Percentiles rank a stretch among this genome's conserved stretches.
Conservation (phyloP, 92 coral and sea anemone genomes). For the Phymanthus crucifer region DNA sequence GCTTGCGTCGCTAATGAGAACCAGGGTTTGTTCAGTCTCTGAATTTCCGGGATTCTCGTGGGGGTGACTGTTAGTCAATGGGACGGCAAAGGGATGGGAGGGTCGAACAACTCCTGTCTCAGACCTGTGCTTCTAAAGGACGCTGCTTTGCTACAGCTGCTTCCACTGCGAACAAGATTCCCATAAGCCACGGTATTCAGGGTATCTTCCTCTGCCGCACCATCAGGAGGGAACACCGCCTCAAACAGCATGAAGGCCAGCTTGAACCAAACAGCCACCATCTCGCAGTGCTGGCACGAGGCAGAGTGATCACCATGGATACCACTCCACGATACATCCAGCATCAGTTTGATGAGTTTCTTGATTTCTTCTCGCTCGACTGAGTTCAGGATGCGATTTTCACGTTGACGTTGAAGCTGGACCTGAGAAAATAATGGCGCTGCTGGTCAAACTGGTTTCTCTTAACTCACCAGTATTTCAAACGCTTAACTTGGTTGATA, state of each 20-base stretch:
- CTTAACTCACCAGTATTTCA: too few species aligned
- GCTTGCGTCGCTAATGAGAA: too few species aligned
- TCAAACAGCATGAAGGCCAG: constrained; percentile 83
- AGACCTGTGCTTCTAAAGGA: constrained; percentile 75
- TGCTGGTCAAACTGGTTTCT: not conserved
- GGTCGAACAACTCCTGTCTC: not conserved
- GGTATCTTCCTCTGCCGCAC: constrained; percentile 56
- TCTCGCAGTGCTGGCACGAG: constrained; percentile 83
- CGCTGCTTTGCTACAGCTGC: constrained; percentile 60
- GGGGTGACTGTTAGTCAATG: not conserved
- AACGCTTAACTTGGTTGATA: too few species aligned
- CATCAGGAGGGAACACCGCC: constrained; percentile 72
- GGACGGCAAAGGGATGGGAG: not conserved
- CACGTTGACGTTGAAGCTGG: constrained; percentile 80
- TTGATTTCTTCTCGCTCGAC: constrained; percentile 84
- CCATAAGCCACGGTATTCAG: constrained; percentile 60
- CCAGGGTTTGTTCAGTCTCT: too few species aligned
- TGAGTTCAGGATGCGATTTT: constrained; percentile 66
- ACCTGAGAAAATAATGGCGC: constrained; percentile 40
- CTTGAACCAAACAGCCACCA: constrained; percentile 93
- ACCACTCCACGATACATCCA: constrained; percentile 89
- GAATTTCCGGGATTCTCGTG: too few species aligned
- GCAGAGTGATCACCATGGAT: constrained; percentile 84
- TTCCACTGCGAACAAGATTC: constrained; percentile 52
- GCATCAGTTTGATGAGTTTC: constrained; percentile 78